phyloP scores from a whole-genome alignment of 2,113 vertebrate species.

The Peromyscus polionotus region DNA sequence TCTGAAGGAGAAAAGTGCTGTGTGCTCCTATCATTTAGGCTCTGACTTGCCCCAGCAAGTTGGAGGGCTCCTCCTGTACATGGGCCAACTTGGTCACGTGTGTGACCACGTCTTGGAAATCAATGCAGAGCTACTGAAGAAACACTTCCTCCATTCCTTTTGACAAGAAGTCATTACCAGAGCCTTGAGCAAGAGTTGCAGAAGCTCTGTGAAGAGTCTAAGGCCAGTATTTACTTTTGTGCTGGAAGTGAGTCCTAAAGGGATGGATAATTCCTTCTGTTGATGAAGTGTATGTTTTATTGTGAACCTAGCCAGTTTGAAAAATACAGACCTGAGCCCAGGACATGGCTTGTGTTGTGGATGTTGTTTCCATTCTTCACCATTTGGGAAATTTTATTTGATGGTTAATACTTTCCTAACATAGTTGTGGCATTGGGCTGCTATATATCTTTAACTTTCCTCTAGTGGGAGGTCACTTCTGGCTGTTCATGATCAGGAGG shows the following conservation, averaged over 20 bases:
- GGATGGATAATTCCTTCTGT: not conserved
- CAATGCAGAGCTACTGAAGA: constrained; percentile 68
- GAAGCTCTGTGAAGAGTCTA: constrained; percentile 59
- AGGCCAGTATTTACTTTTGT: constrained; percentile 69
- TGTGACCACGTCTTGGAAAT: constrained; percentile 49
- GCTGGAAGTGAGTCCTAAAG: not conserved
- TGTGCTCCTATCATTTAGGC: not conserved
- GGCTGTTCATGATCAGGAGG: not conserved
- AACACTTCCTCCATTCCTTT: constrained; percentile 75
- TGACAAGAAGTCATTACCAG: constrained; percentile 70
- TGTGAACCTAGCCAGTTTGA: constrained; percentile 22
- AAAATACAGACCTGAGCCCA: constrained; percentile 27
- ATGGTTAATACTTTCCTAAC: not conserved
- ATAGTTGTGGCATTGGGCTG: not conserved
- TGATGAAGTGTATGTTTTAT: not conserved
- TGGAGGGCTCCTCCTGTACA: constrained; percentile 5
- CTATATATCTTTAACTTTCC: not conserved
- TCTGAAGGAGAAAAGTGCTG: not conserved
- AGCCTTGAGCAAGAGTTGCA: constrained; percentile 48
- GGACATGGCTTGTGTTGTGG: not conserved
- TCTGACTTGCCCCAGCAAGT: constrained; percentile 31
- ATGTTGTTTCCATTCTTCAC: not conserved
- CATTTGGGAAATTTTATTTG: not conserved
- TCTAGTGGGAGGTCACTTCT: not conserved
- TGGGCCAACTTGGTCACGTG: constrained; percentile 70